phyloP scores from a whole-genome alignment of 2,888 invertebrate species.

The Crocallis elinguaria region DNA sequence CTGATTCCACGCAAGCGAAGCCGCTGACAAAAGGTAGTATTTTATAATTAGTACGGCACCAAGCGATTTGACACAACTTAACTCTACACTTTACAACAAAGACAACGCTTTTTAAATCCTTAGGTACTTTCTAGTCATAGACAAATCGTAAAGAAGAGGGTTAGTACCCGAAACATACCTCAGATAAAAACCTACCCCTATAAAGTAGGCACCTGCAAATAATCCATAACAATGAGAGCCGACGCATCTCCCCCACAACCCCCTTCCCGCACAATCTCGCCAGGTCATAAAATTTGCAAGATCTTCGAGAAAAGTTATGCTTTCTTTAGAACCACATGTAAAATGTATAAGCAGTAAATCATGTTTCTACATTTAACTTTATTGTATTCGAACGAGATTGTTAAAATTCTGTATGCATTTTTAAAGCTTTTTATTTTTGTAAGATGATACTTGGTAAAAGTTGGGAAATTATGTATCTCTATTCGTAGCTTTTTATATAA shows the following conservation, averaged over 20 bases:
- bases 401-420: not conserved
- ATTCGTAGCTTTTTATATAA: too few relatives aligned
- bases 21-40: too few relatives aligned
- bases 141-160: conserved; percentile 22
- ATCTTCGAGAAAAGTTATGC: conserved; percentile 51
- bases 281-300: conserved; percentile 59
- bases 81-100: not conserved
- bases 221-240: conserved; percentile 23
- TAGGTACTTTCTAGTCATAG: conserved; percentile 10
- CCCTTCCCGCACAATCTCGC: conserved; percentile 44
- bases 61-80: not conserved
- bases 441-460: too few relatives aligned
- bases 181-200: conserved; percentile 14
- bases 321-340: conserved; percentile 35
- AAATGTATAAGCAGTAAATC: conserved; percentile 13
- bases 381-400: not conserved
- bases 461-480: too few relatives aligned
- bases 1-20: too few relatives aligned
- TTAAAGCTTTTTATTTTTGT: too few relatives aligned
- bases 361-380: conserved; percentile 2
- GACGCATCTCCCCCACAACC: not conserved
- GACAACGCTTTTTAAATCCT: too few relatives aligned
- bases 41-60: too few relatives aligned
- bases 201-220: conserved; percentile 25
- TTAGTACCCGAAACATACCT: conserved; percentile 13